Conservation (phyloP, 2,113 vertebrate genomes). For the Monopterus albus region DNA sequence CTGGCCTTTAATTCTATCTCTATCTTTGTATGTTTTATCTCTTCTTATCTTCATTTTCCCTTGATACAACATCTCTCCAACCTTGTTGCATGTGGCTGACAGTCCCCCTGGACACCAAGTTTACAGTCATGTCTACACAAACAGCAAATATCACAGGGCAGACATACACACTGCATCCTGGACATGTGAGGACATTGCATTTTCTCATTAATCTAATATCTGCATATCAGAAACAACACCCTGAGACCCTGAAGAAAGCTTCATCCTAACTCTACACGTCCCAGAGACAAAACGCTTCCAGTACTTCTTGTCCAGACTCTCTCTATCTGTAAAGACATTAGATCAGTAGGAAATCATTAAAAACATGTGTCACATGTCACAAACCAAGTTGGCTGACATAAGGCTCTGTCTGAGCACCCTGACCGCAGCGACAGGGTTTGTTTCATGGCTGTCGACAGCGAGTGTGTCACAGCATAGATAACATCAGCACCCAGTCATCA, state of each 20-base stretch:
- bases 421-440: conserved; percentile 13
- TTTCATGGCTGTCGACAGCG: conserved; percentile 35
- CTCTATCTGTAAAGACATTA: neutral
- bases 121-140: conserved; percentile 14
- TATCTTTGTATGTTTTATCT: neutral
- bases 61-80: no score
- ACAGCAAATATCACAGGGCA: conserved; percentile 26
- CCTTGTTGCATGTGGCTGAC: neutral
- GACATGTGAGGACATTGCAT: conserved; percentile 24
- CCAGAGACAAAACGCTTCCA: neutral
- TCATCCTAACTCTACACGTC: conserved; percentile 10
- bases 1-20: neutral
- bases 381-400: conserved; percentile 7
- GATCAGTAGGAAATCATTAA: conserved; percentile 31
- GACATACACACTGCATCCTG: neutral
- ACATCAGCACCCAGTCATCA: conserved; percentile 42
- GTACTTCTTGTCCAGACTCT: neutral
- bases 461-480: conserved; percentile 17
- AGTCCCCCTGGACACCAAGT: conserved; percentile 9
- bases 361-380: conserved; percentile 47
- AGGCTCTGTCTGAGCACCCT: conserved; percentile 4
- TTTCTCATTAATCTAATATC: conserved; percentile 23
- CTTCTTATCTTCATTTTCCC: conserved; percentile 20
- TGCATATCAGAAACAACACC: conserved; percentile 8
- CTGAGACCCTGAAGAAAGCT: conserved; percentile 24